phyloP scores from a whole-genome alignment of 2,113 vertebrate genomes.

The Cryptomyrus ogoouensis region DNA sequence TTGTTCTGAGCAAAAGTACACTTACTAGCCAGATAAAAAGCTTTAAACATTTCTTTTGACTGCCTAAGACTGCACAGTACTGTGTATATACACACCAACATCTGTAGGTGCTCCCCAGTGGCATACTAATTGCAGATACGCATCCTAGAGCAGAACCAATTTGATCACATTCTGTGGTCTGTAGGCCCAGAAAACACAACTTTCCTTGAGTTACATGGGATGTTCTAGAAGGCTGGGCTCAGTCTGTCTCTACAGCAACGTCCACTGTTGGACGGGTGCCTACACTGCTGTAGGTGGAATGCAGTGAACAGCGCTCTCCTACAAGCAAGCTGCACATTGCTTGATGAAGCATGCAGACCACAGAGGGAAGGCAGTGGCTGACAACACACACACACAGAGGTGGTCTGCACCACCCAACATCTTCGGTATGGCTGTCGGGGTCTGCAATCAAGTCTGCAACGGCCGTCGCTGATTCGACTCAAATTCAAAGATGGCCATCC shows the following conservation, averaged over 20 bases:
- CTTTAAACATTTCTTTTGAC: not conserved
- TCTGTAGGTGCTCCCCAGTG: not conserved
- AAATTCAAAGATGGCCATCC: not conserved
- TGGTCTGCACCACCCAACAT: not conserved
- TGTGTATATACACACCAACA: not conserved
- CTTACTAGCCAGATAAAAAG: not conserved
- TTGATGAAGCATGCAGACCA: not conserved
- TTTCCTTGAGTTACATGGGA: not conserved
- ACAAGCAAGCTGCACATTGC: not conserved
- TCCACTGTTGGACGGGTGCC: not conserved
- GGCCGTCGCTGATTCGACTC: not conserved
- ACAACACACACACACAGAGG: not conserved
- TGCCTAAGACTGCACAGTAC: not conserved
- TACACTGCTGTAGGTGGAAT: not conserved
- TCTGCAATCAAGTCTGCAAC: not conserved
- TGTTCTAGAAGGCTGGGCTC: not conserved
- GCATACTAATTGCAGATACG: not conserved
- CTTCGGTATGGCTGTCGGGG: not conserved
- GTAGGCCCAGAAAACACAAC: not conserved
- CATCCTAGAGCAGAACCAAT: not conserved
- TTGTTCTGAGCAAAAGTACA: not conserved
- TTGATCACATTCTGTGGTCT: not conserved
- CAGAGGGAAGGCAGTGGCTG: not conserved
- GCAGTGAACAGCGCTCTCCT: not conserved
- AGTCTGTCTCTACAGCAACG: not conserved